Evolutionary conservation across 2,888 invertebrate species (phyloP).

Genomic region (Pyrochroa serraticornis): DNA sequence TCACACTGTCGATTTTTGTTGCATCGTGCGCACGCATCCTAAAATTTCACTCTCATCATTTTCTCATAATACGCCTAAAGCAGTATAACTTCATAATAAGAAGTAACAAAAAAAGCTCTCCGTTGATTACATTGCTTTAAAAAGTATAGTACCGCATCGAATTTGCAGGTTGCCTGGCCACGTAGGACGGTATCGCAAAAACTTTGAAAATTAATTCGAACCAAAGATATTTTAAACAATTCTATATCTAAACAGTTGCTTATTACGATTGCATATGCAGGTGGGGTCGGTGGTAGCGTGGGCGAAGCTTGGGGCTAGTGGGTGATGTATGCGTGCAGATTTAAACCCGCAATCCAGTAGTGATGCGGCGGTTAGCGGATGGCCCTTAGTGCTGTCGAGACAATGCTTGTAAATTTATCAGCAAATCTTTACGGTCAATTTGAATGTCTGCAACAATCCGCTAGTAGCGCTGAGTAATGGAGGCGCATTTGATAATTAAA

Average conservation of each 20-base stretch:
- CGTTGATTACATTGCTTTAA: too few species aligned
- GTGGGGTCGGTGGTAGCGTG: not conserved
- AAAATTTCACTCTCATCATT: too few species aligned
- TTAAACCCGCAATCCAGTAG: slow-evolving; percentile 22
- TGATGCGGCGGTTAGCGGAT: slow-evolving; percentile 15
- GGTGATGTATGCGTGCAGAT: slow-evolving; percentile 19
- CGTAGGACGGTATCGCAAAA: not conserved
- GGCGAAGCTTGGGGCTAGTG: slow-evolving; percentile 1
- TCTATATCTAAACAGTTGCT: too few species aligned
- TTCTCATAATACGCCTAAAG: too few species aligned
- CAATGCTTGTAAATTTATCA: slow-evolving; percentile 52
- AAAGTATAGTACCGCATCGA: too few species aligned
- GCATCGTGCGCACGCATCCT: too few species aligned
- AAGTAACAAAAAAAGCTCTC: too few species aligned
- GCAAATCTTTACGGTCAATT: slow-evolving; percentile 54
- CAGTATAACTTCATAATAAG: too few species aligned
- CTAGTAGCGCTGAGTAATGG: slow-evolving; percentile 51
- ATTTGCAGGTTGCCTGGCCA: too few species aligned
- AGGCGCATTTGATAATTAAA: slow-evolving; percentile 56
- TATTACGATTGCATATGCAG: too few species aligned
- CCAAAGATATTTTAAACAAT: too few species aligned
- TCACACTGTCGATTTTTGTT: too few species aligned
- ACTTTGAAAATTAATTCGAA: not conserved
- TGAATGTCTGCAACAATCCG: slow-evolving; percentile 52
- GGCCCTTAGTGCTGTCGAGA: slow-evolving; percentile 29